A percentile compares a stretch with the other conserved stretches of the same genome.
phyloP scores from a whole-genome alignment of 1,140 invertebrate species.

The Drosophila kepulauana region DNA sequence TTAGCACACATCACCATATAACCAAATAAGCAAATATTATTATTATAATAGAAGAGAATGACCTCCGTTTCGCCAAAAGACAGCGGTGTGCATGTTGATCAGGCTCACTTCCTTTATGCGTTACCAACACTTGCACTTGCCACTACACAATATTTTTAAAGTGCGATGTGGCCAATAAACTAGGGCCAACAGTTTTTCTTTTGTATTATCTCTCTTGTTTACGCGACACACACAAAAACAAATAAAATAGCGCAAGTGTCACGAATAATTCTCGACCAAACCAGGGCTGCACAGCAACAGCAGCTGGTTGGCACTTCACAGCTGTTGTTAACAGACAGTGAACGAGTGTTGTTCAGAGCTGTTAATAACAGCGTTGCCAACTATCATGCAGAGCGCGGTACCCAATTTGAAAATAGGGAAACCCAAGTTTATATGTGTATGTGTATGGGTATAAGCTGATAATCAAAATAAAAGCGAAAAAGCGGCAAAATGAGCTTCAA shows the following conservation, averaged over 20 bases:
- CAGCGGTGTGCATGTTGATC: constrained; percentile 82
- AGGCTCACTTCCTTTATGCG: constrained; percentile 15
- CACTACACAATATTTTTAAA: constrained; percentile 8
- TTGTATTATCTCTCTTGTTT: constrained; percentile 33
- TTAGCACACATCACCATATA: constrained; percentile 62
- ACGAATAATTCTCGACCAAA: constrained; percentile 24
- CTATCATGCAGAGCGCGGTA: neutral
- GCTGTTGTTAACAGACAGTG: neutral
- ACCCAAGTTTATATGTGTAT: neutral
- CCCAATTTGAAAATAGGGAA: constrained; percentile 6
- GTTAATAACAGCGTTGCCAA: constrained; percentile 23
- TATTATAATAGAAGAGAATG: constrained; percentile 20
- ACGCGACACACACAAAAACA: constrained; percentile 34
- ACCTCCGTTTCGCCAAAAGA: constrained; percentile 85
- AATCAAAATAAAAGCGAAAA: constrained; percentile 30
- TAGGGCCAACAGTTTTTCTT: constrained; percentile 1
- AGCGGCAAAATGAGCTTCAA: constrained; percentile 62
- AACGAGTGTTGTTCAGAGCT: constrained; percentile 33
- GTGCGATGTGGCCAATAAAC: constrained; percentile 31
- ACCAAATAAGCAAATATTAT: constrained; percentile 29
- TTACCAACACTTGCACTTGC: constrained; percentile 21
- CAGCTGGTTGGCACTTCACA: constrained; percentile 29
- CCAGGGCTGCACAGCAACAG: constrained; percentile 23
- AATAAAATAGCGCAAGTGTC: constrained; percentile 38
- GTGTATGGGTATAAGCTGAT: constrained; percentile 15